Evolutionary conservation across 2,888 invertebrate genomes (phyloP).

Genomic region (Zygaena filipendulae): DNA sequence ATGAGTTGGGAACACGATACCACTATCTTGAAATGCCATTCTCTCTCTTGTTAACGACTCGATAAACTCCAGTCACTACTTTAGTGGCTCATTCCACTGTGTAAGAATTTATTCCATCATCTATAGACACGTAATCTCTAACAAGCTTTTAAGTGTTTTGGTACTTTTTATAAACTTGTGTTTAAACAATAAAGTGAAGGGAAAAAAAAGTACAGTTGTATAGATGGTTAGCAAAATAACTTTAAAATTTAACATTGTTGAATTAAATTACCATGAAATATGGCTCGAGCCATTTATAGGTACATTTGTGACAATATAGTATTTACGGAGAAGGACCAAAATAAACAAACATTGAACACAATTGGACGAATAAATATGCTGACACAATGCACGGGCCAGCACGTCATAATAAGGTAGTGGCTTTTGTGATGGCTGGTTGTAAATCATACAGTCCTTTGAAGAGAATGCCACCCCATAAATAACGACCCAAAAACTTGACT

Average conservation of each 20-base stretch:
- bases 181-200: slow-evolving; percentile 9
- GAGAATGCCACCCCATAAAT: slow-evolving; percentile 63
- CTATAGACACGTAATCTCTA: too few species aligned
- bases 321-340: slow-evolving; percentile 61
- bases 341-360: slow-evolving; percentile 63
- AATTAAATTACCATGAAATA: slow-evolving; percentile 60
- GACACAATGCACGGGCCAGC: slow-evolving; percentile 59
- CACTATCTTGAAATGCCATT: slow-evolving; percentile 53
- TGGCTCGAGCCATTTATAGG: slow-evolving; percentile 42
- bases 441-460: slow-evolving; percentile 64
- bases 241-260: slow-evolving; percentile 25
- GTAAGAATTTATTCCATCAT: too few species aligned
- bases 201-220: too few species aligned
- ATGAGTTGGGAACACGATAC: slow-evolving; percentile 52
- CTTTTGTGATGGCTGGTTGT: slow-evolving; percentile 55
- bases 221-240: slow-evolving; percentile 42
- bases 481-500: slow-evolving; percentile 49
- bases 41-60: slow-evolving; percentile 47
- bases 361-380: slow-evolving; percentile 55
- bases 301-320: slow-evolving; percentile 49
- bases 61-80: slow-evolving; percentile 42
- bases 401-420: slow-evolving; percentile 63
- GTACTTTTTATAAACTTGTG: slow-evolving; percentile 15
- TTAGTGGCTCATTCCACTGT: slow-evolving; percentile 34
- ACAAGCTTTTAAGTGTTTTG: slow-evolving; percentile 28